Conservation (phyloP, 2,797 vertebrate species). For the Syndactyla subalaris region DNA sequence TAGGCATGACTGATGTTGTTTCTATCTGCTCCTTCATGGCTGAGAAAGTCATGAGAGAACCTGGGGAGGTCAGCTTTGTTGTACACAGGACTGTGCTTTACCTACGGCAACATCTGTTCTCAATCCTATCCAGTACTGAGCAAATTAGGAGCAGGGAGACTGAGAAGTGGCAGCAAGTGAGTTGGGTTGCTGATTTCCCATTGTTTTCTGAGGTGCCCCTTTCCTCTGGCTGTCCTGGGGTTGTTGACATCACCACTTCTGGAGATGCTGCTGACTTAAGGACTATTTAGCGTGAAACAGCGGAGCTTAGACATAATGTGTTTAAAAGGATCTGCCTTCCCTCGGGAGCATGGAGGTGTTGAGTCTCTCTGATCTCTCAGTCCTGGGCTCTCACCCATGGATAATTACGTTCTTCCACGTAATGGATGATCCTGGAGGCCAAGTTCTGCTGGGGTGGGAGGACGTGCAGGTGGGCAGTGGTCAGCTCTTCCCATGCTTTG, state of each 20-base stretch:
- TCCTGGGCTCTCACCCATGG: conserved; percentile 27
- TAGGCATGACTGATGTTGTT: background rate
- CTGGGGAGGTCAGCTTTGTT: background rate
- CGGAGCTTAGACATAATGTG: background rate
- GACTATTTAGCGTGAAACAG: background rate
- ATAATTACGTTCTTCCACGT: background rate
- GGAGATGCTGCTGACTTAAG: background rate
- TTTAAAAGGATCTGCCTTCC: conserved; percentile 16
- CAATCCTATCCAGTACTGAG: background rate
- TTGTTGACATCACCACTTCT: background rate
- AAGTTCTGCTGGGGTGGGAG: conserved; percentile 27
- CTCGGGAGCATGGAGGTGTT: background rate
- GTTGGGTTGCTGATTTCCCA: background rate
- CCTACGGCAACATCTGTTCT: background rate
- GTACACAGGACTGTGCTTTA: background rate
- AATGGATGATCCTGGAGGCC: background rate
- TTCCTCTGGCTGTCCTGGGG: background rate
- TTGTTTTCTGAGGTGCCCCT: conserved; percentile 8
- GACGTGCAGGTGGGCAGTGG: conserved; percentile 43
- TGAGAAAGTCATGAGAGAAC: background rate
- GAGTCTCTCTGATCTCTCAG: conserved; percentile 34
- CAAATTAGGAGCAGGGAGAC: background rate
- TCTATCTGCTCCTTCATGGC: background rate
- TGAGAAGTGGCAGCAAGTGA: background rate
- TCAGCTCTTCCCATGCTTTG: background rate